Conservation (phyloP, 2,113 vertebrate species). For the Petromus typicus region DNA sequence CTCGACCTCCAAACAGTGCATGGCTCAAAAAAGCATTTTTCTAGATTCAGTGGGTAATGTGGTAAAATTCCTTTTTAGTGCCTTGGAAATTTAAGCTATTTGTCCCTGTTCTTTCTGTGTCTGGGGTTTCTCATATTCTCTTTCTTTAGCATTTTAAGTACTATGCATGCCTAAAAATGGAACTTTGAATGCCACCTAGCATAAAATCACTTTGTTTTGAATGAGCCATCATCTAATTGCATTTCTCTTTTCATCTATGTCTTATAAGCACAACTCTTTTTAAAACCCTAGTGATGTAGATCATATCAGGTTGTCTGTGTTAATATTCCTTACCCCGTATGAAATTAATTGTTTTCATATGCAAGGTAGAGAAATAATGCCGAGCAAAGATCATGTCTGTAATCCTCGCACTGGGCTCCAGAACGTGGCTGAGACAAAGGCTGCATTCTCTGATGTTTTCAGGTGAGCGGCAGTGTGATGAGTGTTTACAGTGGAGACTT, state of each 20-base stretch:
- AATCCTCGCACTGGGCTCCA: neutral
- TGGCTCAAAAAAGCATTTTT: constrained; percentile 67
- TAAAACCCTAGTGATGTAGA: neutral
- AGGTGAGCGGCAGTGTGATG: constrained; percentile 94
- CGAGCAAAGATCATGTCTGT: neutral
- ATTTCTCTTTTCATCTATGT: neutral
- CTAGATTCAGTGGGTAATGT: constrained; percentile 11
- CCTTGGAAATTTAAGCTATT: constrained; percentile 65
- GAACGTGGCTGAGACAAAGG: neutral
- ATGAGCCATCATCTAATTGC: constrained; percentile 45
- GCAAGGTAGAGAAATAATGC: constrained; percentile 32
- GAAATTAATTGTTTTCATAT: constrained; percentile 29
- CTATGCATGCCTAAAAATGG: constrained; percentile 52
- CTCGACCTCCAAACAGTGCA: constrained; percentile 53
- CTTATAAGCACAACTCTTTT: neutral
- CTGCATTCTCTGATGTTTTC: neutral
- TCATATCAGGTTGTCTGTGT: neutral
- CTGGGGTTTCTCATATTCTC: constrained; percentile 52
- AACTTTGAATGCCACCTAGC: constrained; percentile 15
- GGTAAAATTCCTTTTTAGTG: constrained; percentile 65
- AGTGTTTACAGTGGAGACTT: constrained; percentile 92
- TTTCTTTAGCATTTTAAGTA: constrained; percentile 64
- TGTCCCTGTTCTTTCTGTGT: constrained; percentile 50
- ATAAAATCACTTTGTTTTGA: constrained; percentile 54
- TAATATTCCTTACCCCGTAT: neutral